These are phyloP conservation scores for Podarcis raffonei DNA, from an alignment of 2,113 vertebrate genomes.

Conservation along the genomic window DNA sequence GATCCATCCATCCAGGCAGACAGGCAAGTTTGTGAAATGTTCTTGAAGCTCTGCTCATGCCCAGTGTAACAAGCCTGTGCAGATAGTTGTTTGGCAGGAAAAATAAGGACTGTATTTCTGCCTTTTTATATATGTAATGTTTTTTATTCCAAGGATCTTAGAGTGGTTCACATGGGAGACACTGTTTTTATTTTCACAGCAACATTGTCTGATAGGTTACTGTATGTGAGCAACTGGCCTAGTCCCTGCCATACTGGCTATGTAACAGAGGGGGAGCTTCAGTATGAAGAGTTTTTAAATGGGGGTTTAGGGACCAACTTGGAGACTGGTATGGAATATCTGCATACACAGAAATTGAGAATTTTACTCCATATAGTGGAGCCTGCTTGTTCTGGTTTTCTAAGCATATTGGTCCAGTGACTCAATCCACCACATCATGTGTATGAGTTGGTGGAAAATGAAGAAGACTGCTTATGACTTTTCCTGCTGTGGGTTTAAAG, in stretches of 20 bases:
- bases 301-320: not conserved
- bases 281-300: not conserved
- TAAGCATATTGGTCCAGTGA: not conserved
- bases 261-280: not conserved
- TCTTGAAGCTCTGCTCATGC: not conserved
- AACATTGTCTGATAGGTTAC: not conserved
- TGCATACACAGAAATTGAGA: not conserved
- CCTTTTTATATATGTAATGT: not conserved
- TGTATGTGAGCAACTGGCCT: not conserved
- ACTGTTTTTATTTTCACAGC: not conserved
- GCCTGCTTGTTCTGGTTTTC: not conserved
- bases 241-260: not conserved
- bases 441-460: not conserved
- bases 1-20: not conserved
- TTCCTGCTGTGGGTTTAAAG: slow-evolving; percentile 58
- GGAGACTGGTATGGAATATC: not conserved
- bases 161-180: not conserved
- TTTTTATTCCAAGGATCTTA: not conserved
- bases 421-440: not conserved
- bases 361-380: not conserved
- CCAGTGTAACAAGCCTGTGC: not conserved
- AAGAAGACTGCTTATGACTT: slow-evolving; percentile 41
- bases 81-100: not conserved
- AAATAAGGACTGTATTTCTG: not conserved
- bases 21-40: not conserved